Evolutionary conservation across 2,797 vertebrate genomes (phyloP), one percentile per base, ranked within the genome.

Genomic region (Acipenser transmontanus): DNA sequence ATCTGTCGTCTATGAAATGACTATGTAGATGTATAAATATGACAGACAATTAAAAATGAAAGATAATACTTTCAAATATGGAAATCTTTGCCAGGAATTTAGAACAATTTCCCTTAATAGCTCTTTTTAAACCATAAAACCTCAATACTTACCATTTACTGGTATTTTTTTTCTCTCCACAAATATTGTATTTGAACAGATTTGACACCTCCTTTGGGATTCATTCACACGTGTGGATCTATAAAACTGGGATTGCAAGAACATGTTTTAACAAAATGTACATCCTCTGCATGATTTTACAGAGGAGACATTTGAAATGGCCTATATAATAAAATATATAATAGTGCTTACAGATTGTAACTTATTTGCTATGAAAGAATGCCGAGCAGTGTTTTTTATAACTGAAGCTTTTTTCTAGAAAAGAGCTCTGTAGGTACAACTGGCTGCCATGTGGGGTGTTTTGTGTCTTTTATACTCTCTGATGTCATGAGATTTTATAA

Each of bases 1-100:
- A 84, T 87, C 75, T 77, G 78, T 87, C 85, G 82, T 78, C 61
- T 66, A 79, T 77, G 77, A 75, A 80, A 82, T 79, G 77, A 81
- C 85, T 77, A 80, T 80, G 78, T 73, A 84, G 78, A 84, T 79
- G 81, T 83, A 75, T 74, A 77, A 73, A 76, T 68, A 73, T 86
- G 85, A 87, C 85, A 88, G 86, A 86, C 86, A 89, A 91, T 91
- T 91, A 89, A 89, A 88, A 88, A 88, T 84, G 84, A 87, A 86
- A 85, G 76, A 89, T 88, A 88, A 84, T 80, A 74, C 85, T 87
- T 80, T 74, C 34, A 79, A 78, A 82, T 80, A 78, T 84, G 76
- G 82, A 84, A 87, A 87, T 83, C 78, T 80, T 72, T 72, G 77
- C 72, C 78, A 82, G 82, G 60, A 63, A 67, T 64, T 67, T 65